Evolutionary conservation across 2,113 vertebrate genomes (phyloP).

Genomic region (Pseudorhombus dupliciocellatus): DNA sequence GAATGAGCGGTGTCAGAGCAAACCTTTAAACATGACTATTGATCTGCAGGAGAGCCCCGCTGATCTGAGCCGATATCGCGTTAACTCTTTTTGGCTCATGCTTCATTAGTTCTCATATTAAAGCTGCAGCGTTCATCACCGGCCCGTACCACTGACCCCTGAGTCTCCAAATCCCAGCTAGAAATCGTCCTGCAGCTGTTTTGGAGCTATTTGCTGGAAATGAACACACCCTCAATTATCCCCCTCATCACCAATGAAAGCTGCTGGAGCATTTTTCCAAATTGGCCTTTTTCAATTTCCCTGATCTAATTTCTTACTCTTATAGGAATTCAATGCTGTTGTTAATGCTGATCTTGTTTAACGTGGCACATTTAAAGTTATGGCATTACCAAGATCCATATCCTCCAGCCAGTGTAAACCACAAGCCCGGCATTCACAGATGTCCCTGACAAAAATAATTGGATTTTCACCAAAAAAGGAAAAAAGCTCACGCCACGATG

Average conservation of each 20-base stretch:
- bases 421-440: background rate
- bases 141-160: background rate
- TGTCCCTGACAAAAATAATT: background rate
- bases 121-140: conserved; percentile 14
- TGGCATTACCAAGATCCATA: conserved; percentile 1
- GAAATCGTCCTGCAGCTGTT: conserved; percentile 43
- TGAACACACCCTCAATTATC: background rate
- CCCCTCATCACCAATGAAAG: background rate
- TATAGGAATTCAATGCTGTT: conserved; percentile 4
- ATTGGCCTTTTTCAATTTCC: conserved; percentile 9
- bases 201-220: background rate
- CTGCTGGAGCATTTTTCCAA: background rate
- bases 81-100: conserved; percentile 2
- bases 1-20: conserved; percentile 37
- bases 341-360: background rate
- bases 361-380: conserved; percentile 7
- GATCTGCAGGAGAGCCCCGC: conserved; percentile 32
- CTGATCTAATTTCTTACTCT: background rate
- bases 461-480: background rate
- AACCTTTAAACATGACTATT: conserved; percentile 39
- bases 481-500: background rate
- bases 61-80: background rate
- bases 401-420: background rate
- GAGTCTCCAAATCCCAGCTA: conserved; percentile 1
- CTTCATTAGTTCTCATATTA: conserved; percentile 31